These are phyloP conservation scores for Malacoctenus gilli DNA, from an alignment of 2,797 vertebrate species.

Conservation along the genomic window DNA sequence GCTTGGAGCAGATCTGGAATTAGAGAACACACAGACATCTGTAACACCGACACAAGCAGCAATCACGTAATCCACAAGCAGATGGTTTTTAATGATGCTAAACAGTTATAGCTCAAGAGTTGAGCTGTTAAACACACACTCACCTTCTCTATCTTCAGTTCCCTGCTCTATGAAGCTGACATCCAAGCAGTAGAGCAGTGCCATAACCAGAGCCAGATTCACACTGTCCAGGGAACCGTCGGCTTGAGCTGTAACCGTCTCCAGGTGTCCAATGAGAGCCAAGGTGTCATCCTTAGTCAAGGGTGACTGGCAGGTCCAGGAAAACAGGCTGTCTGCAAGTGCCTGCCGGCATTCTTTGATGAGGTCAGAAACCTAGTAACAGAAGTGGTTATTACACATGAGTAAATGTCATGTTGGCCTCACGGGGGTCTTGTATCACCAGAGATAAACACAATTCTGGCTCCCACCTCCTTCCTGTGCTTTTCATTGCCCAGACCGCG, in stretches of 20 bases:
- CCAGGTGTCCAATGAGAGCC: slow-evolving; percentile 91
- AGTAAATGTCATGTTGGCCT: too few relatives aligned
- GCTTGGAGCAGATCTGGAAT: slow-evolving; percentile 89
- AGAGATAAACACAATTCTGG: background rate
- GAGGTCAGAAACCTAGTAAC: slow-evolving; percentile 89
- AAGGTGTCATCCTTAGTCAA: slow-evolving; percentile 93
- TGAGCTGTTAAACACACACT: background rate
- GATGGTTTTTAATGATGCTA: background rate
- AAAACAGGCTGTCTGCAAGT: slow-evolving; percentile 93
- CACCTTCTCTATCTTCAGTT: slow-evolving; percentile 94
- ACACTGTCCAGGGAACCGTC: slow-evolving; percentile 92
- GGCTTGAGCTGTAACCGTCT: slow-evolving; percentile 91
- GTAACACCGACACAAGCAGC: background rate
- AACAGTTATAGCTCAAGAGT: too few relatives aligned
- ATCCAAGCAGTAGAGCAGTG: slow-evolving; percentile 95
- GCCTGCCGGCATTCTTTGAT: slow-evolving; percentile 93
- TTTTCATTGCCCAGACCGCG: slow-evolving; percentile 96
- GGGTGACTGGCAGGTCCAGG: slow-evolving; percentile 96
- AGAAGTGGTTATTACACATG: background rate
- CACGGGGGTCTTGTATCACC: background rate
- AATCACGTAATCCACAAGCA: background rate
- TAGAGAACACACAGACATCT: slow-evolving; percentile 18
- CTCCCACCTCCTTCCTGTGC: slow-evolving; percentile 93
- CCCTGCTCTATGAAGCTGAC: slow-evolving; percentile 93
- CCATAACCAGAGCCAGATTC: slow-evolving; percentile 93